Conservation (phyloP, 2,888 invertebrate species). For the Argyra leucocephala region DNA sequence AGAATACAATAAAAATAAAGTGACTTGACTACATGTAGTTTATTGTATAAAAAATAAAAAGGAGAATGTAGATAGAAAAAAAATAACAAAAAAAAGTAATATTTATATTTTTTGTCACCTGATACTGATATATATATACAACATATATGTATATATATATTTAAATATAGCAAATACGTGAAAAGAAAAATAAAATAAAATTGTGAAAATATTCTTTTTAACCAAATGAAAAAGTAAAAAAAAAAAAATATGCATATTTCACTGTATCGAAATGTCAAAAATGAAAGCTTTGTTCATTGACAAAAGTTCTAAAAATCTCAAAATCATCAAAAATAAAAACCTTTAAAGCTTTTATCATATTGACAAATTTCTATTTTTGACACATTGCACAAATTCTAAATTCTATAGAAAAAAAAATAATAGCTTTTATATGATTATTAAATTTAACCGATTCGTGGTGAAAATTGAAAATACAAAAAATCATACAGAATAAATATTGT, state of each 20-base stretch:
- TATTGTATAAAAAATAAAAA: too few species aligned
- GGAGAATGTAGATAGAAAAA: too few species aligned
- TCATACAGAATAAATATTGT: slow-evolving; percentile 10
- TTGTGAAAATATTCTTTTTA: too few species aligned
- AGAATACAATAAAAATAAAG: too few species aligned
- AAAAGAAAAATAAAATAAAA: neutral
- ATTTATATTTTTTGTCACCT: neutral
- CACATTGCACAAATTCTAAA: neutral
- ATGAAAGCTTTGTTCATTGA: neutral
- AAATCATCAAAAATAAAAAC: neutral
- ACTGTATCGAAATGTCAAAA: neutral
- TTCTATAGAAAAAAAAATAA: too few species aligned
- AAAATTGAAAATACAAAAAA: slow-evolving; percentile 7
- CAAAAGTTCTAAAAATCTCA: too few species aligned
- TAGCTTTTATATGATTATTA: neutral
- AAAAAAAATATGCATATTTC: neutral
- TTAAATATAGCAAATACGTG: too few species aligned
- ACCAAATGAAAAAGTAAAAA: neutral
- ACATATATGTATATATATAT: too few species aligned
- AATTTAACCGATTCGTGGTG: slow-evolving; percentile 10
- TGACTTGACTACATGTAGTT: too few species aligned
- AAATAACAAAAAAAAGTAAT: too few species aligned
- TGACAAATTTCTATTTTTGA: neutral
- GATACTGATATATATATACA: neutral
- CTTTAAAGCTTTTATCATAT: neutral